Evolutionary conservation across 2,113 vertebrate genomes (phyloP).

Genomic region (Probosciger aterrimus): DNA sequence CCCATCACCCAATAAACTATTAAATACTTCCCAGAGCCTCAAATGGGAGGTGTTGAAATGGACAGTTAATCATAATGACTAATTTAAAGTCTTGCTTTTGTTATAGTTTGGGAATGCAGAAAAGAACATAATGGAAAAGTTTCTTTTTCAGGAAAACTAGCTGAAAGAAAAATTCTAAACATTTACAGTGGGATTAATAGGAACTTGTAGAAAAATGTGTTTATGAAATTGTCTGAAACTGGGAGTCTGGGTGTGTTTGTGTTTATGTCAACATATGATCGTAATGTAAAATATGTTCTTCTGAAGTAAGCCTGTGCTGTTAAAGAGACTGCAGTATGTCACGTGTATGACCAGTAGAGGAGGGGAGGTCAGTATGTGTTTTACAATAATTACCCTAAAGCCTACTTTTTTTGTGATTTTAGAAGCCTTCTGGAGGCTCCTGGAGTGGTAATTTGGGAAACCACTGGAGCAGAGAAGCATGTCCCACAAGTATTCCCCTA

Average conservation of each 20-base stretch:
- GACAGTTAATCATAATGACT: slow-evolving; percentile 23
- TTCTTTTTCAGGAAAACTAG: not conserved
- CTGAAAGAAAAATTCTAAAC: slow-evolving; percentile 5
- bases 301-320: not conserved
- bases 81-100: slow-evolving; percentile 19
- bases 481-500: slow-evolving; percentile 27
- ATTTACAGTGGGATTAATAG: not conserved
- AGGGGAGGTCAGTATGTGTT: not conserved
- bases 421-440: not conserved
- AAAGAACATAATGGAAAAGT: not conserved
- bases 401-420: not conserved
- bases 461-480: not conserved
- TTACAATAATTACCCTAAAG: not conserved
- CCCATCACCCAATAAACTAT: slow-evolving; percentile 14
- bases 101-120: slow-evolving; percentile 1
- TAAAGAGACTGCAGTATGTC: not conserved
- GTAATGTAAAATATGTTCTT: not conserved
- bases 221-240: not conserved
- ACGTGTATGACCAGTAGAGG: accelerated
- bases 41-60: slow-evolving; percentile 11
- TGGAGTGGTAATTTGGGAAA: slow-evolving; percentile 3
- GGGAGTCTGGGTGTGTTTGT: not conserved
- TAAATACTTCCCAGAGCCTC: slow-evolving; percentile 25
- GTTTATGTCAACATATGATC: not conserved
- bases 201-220: not conserved